These are phyloP conservation scores for Nannobrachium achirus DNA, from an alignment of 2,113 vertebrate species.

Conservation along the genomic window DNA sequence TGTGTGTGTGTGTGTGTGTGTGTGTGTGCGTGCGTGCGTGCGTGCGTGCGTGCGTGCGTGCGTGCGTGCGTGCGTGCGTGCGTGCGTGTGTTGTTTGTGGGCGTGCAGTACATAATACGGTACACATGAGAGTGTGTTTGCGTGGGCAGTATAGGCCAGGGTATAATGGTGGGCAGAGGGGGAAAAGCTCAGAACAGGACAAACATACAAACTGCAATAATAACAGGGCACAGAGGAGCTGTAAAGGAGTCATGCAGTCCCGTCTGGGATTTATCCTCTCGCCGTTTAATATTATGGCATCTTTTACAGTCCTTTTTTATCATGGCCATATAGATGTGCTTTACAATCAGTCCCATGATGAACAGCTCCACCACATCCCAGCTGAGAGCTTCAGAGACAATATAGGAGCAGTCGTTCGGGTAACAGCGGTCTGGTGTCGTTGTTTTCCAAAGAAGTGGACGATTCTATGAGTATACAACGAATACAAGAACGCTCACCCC, in stretches of 20 bases:
- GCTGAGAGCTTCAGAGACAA: too few species aligned
- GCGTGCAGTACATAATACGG: conserved; percentile 1
- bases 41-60: conserved; percentile 2
- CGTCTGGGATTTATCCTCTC: conserved; percentile 29
- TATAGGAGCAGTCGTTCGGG: too few species aligned
- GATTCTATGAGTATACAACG: too few species aligned
- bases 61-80: conserved; percentile 8
- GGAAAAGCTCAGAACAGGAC: conserved; percentile 40
- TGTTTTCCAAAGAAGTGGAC: too few species aligned
- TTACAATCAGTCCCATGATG: too few species aligned
- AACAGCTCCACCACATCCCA: too few species aligned
- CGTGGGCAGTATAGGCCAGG: conserved; percentile 20
- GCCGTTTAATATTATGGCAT: conserved; percentile 27
- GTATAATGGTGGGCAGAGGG: conserved; percentile 13
- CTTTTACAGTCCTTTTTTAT: neutral
- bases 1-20: conserved; percentile 3
- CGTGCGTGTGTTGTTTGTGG: conserved; percentile 1
- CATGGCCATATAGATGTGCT: too few species aligned
- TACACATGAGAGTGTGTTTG: conserved; percentile 1
- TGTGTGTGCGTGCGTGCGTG: neutral
- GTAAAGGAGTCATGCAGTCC: conserved; percentile 17
- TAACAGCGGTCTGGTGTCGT: too few species aligned
- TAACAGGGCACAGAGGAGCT: conserved; percentile 33
- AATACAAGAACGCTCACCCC: too few species aligned
- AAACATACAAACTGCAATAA: conserved; percentile 31